Conservation (phyloP, 1,140 invertebrate species). For the Papilio aristodemus region DNA sequence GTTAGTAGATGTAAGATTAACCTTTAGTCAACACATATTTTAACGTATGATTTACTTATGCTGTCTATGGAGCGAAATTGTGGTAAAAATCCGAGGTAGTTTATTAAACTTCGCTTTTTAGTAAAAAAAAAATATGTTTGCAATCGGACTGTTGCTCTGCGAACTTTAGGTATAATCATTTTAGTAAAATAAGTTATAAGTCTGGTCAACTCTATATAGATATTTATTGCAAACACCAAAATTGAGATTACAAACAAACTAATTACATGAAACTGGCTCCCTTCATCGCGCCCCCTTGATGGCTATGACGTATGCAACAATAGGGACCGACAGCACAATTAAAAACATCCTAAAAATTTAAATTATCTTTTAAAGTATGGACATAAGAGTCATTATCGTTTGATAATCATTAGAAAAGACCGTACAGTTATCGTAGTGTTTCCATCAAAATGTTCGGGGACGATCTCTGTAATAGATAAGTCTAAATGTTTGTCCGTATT, state of each 20-base stretch:
- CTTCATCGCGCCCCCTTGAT: constrained; percentile 55
- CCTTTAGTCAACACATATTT: no score
- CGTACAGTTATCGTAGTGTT: constrained; percentile 10
- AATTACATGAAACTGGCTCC: constrained; percentile 67
- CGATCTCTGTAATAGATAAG: constrained; percentile 21
- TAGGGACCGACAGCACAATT: constrained; percentile 40
- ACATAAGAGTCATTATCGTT: constrained; percentile 22
- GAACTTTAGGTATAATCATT: background rate
- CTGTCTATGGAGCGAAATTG: no score
- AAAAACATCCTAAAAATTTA: constrained; percentile 28
- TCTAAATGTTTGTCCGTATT: constrained; percentile 27
- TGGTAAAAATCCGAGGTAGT: no score
- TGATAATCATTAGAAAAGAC: constrained; percentile 9
- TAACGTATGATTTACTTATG: no score
- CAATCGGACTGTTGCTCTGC: no score
- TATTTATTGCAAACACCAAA: constrained; percentile 53
- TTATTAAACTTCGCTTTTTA: no score
- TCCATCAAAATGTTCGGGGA: constrained; percentile 25
- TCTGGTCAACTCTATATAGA: constrained; percentile 43
- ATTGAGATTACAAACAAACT: constrained; percentile 65
- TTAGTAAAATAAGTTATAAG: background rate
- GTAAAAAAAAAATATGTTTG: no score
- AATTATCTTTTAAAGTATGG: constrained; percentile 32
- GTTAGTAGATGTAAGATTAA: no score
- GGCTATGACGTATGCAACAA: constrained; percentile 54